Evolutionary conservation across 2,888 invertebrate genomes (phyloP).

Genomic region (Athalia circularis): DNA sequence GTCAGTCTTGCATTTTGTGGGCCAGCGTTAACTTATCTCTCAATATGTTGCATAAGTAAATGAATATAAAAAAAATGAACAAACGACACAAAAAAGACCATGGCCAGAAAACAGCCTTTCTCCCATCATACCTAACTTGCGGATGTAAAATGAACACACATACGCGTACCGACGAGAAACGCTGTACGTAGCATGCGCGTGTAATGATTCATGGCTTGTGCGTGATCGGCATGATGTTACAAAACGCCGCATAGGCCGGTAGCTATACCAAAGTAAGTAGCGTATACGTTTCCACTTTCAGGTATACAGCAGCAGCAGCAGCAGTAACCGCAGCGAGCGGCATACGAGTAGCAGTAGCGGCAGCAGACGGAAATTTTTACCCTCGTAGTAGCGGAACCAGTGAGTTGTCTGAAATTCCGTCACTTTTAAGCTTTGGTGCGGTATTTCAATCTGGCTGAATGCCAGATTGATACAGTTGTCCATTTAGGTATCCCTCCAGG

Average conservation of each 20-base stretch:
- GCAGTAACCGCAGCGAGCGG: not conserved
- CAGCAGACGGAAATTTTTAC: not conserved
- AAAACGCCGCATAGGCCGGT: constrained; percentile 13
- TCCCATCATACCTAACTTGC: not conserved
- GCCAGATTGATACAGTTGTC: not conserved
- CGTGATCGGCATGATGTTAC: constrained; percentile 34
- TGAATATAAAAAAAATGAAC: no score
- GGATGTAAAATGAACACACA: not conserved
- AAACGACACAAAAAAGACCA: no score
- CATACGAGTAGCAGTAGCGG: not conserved
- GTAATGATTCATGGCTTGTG: constrained; percentile 31
- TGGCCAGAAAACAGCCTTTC: not conserved
- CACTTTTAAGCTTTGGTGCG: constrained; percentile 2
- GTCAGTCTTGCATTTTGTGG: no score
- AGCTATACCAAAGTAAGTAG: not conserved
- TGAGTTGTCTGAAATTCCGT: constrained; percentile 14
- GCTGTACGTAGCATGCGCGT: not conserved
- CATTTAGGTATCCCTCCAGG: not conserved
- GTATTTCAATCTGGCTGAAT: constrained; percentile 18
- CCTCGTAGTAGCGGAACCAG: not conserved
- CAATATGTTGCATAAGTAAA: no score
- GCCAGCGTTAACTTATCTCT: no score
- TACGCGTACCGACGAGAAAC: constrained; percentile 6
- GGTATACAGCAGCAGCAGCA: not conserved
- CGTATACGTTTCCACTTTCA: not conserved